Conservation (phyloP, 2,797 vertebrate genomes). For the Epinephelus coioides region DNA sequence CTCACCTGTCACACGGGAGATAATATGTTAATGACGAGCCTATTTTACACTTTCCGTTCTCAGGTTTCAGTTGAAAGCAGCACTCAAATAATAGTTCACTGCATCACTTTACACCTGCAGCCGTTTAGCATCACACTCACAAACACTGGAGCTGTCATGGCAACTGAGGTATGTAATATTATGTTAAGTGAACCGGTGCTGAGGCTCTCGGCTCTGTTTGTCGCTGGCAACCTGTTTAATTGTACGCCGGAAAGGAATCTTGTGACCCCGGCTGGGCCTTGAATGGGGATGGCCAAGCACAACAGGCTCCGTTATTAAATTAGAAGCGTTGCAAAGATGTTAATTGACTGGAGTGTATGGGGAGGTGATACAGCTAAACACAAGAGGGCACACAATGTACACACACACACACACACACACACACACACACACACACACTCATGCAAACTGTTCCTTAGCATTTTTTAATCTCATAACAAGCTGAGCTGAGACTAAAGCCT, state of each 20-base stretch:
- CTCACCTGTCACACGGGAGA: constrained; percentile 28
- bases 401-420: constrained; percentile 14
- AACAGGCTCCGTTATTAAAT: constrained; percentile 42
- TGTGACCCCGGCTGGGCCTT: constrained; percentile 59
- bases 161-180: constrained; percentile 70
- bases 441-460: neutral
- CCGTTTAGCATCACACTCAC: constrained; percentile 50
- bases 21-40: constrained; percentile 46
- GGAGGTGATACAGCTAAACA: constrained; percentile 8
- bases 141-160: constrained; percentile 70
- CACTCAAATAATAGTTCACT: constrained; percentile 25
- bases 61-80: constrained; percentile 39
- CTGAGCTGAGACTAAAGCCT: constrained; percentile 42
- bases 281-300: constrained; percentile 19
- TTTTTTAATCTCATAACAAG: constrained; percentile 28
- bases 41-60: constrained; percentile 28
- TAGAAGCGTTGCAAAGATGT: constrained; percentile 51
- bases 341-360: constrained; percentile 38
- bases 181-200: constrained; percentile 47
- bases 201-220: constrained; percentile 40
- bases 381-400: constrained; percentile 15
- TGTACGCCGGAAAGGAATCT: constrained; percentile 41
- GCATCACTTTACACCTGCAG: constrained; percentile 73
- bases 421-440: constrained; percentile 11
- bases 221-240: constrained; percentile 60